Evolutionary conservation across 2,797 vertebrate species (phyloP), one percentile per base, ranked within the genome.

Genomic region (Pangasius sanitwongsei): DNA sequence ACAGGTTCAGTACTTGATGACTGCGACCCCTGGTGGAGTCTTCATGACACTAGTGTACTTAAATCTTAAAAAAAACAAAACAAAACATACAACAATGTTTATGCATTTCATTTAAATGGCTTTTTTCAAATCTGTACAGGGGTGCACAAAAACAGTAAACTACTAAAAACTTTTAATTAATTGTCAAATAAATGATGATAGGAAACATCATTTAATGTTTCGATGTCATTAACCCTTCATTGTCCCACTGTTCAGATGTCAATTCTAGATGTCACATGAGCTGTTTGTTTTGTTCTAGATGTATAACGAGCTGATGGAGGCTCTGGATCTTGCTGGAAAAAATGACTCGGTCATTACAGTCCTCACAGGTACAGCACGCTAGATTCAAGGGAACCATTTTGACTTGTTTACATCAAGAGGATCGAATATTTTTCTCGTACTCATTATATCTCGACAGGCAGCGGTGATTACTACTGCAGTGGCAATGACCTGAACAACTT

Each of bases 401-500:
- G 37, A 80, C 53, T 55, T 61, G 25, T 67, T 25, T 11, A 44
- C 18, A 20, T 55, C 1, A 3, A n/a, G 63, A 25, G 25, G 11
- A n/a, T 69, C 9, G 34, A 15, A 6, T 28, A 28, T 41, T 16
- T 28, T 15, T 41, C 18, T 37, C 31, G 37, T 20, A 25, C 8
- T 74, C 15, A 3, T 88, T 69, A 11, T 57, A 31, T 83, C 20
- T 67, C 7, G 8, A 13, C 92, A 99, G 98, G 98, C 83, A 96
- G 91, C 25, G 98, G 98, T 7, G 97, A 99, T 90, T 99, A 95
- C 91, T 99, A 97, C 92, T 96, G 96, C 91, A 99, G 98, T 65
- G 98, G 98, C 50, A 99, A 99, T 81, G 98, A 99, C 91, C 94
- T 99, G 88, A 96, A 91, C 89, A 98, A 97, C 94, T 97, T 98